phyloP scores from a whole-genome alignment of 2,113 vertebrate genomes.

The Cricetomys ansorgei region DNA sequence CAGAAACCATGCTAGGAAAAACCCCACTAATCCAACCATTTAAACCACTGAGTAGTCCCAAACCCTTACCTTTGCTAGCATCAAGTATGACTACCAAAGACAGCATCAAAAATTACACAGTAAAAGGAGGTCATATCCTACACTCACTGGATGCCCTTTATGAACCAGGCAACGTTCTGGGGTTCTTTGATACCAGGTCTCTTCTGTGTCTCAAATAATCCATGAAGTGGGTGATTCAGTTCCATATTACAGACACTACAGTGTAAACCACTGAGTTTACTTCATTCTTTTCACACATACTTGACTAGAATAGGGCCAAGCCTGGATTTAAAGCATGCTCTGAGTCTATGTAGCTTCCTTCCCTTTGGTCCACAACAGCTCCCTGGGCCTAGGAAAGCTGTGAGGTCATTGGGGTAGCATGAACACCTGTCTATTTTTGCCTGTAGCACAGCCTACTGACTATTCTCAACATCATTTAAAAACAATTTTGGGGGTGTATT shows the following conservation, averaged over 20 bases:
- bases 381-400: no score
- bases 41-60: not conserved
- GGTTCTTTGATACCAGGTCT: not conserved
- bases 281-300: not conserved
- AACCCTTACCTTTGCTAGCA: no score
- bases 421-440: not conserved
- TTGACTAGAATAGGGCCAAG: not conserved
- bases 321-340: not conserved
- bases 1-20: not conserved
- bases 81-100: not conserved
- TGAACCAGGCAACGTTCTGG: not conserved
- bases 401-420: not conserved
- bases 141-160: not conserved
- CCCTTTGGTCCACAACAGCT: not conserved
- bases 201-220: not conserved
- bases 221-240: not conserved
- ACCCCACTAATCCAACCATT: not conserved
- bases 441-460: not conserved
- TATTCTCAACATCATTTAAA: not conserved
- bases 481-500: not conserved
- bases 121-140: not conserved
- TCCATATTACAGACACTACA: not conserved
- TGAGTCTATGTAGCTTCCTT: not conserved
- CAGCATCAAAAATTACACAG: not conserved
- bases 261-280: not conserved